Base-by-base conservation (phyloP, 2,888 invertebrate genomes). In the Theodoxus fluviatilis region DNA sequence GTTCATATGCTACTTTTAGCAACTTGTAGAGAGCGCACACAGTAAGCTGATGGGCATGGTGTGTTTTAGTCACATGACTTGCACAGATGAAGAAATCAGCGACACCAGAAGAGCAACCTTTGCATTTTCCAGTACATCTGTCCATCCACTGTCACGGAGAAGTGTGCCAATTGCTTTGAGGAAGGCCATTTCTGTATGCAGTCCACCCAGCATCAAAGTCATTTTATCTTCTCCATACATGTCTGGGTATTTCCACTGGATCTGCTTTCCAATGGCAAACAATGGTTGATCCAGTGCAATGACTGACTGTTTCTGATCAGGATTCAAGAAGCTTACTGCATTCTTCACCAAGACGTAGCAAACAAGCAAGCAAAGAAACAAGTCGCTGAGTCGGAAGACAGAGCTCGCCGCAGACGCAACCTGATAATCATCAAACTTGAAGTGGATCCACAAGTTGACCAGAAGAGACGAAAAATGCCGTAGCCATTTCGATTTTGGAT, bases 141-240 rank as follows among this genome's bases (percentile, higher is more conserved):
- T 76, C 81, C 81, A 83, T 3, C 81, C 83, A 73, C 76, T 78
- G 33, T 71, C 78, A 31, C 78, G 55, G 6, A 83, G 69, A 55
- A 73, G 70, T 52, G 71, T 69, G 12, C 81, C 81, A 22, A 81
- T 38, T 2, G 75, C 71, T 63, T 73, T 78, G 69, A 80, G 68
- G 22, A 75, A 70, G 15, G 80, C 79, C 75, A 81, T 79, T 66
- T 83, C 81, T 64, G 78, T 81, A 70, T 84, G 82, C 43, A 83
- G 72, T 35, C 82, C 82, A 9, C 81, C 82, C 61, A 83, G 72
- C 76, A 82, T 76, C 3, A 82, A 71, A 18, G 82, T 73, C 67
- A 76, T 73, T 33, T 74, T 73, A 12, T 78, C 71, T 67, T 83
- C 80, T 4, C 80, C 80, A 72, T 76, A 75, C n/a, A 35, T n/a